Evolutionary conservation across 2,888 invertebrate genomes (phyloP), one percentile per base, ranked within the genome.

Genomic region (Acanthoscelides obtectus): DNA sequence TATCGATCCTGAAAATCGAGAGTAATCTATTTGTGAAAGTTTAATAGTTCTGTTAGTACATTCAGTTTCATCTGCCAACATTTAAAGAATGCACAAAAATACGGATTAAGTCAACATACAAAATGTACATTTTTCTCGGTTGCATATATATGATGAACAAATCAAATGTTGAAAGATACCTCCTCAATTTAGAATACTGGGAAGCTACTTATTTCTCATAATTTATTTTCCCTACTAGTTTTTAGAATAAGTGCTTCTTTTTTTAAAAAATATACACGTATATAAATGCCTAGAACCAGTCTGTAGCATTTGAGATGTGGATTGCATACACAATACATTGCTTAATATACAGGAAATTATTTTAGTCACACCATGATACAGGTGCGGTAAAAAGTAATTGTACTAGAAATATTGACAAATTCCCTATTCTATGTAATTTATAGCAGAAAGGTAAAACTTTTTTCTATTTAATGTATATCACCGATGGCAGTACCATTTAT

Each of bases 401-500:
- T 45, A 45, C 45, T 45, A 45, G 45, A 45, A 45, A 6, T 45
- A 45, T 45, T 45, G 45, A 45, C 45, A 45, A 12, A 66, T 66
- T 12, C 8, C 66, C 20, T 66, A 66, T 66, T 66, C 22, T 66
- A 22, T 25, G 67, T n/a, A 68, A 22, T n/a, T 20, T 45, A 20
- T 1, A 69, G 22, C 21, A 63, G 12, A 64, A 3, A 63, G 17
- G 1, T 20, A 65, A 70, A 22, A 70, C 19, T 66, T 22, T 25
- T 65, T 70, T 64, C 66, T 66, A 66, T 21, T 20, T 8, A 68
- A 22, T 22, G 67, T 69, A 69, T 73, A 73, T 73, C 73, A 73
- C 73, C 67, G 67, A 73, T 67, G 72, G 72, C 72, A 72, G 72
- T 72, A 71, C 73, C 73, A 66, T 71, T 71, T 67, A 67, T 71